Evolutionary conservation across 2,888 invertebrate genomes (phyloP).

Genomic region (Epiblema foenella): DNA sequence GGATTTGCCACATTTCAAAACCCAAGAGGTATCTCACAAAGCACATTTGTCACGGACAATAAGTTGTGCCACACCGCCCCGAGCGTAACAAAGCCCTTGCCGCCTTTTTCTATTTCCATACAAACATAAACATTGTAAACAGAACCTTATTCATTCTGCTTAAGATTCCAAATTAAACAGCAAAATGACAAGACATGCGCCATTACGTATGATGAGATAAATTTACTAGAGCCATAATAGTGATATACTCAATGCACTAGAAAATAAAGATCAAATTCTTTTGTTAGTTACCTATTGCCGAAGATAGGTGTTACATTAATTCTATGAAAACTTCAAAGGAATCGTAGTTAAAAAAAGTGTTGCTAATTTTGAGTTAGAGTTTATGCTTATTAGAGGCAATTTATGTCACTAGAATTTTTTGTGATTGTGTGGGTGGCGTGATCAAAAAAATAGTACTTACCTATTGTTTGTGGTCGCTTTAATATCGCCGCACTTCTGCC

Average conservation of each 20-base stretch:
- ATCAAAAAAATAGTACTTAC: constrained; percentile 25
- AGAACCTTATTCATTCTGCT: neutral
- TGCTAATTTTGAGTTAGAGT: constrained; percentile 42
- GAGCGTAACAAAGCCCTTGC: constrained; percentile 33
- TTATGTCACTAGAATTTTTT: constrained; percentile 31
- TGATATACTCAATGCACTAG: neutral
- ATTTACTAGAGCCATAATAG: rapidly evolving
- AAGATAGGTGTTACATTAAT: constrained; percentile 28
- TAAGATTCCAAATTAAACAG: neutral
- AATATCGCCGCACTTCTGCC: constrained; percentile 18
- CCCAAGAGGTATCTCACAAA: constrained; percentile 44
- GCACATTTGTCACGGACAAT: constrained; percentile 59
- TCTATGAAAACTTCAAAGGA: constrained; percentile 43
- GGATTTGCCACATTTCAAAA: constrained; percentile 43
- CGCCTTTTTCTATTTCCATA: constrained; percentile 36
- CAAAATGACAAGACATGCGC: neutral
- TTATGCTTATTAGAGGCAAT: constrained; percentile 40
- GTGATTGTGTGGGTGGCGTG: constrained; percentile 37
- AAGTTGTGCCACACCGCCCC: constrained; percentile 51
- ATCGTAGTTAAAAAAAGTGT: constrained; percentile 42
- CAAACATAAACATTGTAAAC: neutral
- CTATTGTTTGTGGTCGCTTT: constrained; percentile 28
- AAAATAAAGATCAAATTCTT: constrained; percentile 1
- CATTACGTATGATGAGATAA: neutral
- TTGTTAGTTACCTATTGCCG: neutral